phyloP scores from a whole-genome alignment of 2,113 vertebrate genomes.

The Poecile atricapillus region DNA sequence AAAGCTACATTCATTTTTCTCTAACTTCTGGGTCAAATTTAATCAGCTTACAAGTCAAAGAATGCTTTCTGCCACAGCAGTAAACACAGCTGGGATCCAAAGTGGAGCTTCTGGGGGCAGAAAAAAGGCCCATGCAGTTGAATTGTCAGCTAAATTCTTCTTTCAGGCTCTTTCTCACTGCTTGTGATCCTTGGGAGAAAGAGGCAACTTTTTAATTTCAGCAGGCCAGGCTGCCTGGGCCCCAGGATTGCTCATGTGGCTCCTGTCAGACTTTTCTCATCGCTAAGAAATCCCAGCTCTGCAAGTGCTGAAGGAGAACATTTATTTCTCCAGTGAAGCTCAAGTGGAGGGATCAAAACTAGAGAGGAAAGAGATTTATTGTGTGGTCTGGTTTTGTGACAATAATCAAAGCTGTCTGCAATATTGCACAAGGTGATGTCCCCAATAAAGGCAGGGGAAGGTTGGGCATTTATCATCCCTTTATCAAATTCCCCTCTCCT shows the following conservation, averaged over 20 bases:
- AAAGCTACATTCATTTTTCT: not conserved
- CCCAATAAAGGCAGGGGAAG: not conserved
- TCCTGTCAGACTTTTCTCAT: not conserved
- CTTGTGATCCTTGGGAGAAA: not conserved
- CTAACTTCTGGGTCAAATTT: conserved; percentile 25
- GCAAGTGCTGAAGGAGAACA: conserved; percentile 8
- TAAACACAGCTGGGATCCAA: conserved; percentile 3
- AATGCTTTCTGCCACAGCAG: not conserved
- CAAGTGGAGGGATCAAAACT: not conserved
- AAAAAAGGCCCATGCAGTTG: not conserved
- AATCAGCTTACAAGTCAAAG: conserved; percentile 27
- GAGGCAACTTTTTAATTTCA: not conserved
- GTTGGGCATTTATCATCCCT: conserved; percentile 16
- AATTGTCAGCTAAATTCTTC: not conserved
- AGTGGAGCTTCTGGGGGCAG: not conserved
- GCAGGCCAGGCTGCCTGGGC: not conserved
- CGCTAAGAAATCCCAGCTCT: not conserved
- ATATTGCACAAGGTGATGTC: not conserved
- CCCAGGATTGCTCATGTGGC: not conserved
- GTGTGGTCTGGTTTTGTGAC: not conserved
- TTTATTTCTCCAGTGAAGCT: conserved; percentile 6
- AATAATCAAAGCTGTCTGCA: not conserved
- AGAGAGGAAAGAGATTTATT: not conserved
- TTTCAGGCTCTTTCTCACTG: not conserved
- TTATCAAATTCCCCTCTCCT: not conserved